Percentiles rank a stretch among this genome's conserved stretches.
phyloP scores from a whole-genome alignment of 2,797 vertebrate species.

The Lithobates pipiens region DNA sequence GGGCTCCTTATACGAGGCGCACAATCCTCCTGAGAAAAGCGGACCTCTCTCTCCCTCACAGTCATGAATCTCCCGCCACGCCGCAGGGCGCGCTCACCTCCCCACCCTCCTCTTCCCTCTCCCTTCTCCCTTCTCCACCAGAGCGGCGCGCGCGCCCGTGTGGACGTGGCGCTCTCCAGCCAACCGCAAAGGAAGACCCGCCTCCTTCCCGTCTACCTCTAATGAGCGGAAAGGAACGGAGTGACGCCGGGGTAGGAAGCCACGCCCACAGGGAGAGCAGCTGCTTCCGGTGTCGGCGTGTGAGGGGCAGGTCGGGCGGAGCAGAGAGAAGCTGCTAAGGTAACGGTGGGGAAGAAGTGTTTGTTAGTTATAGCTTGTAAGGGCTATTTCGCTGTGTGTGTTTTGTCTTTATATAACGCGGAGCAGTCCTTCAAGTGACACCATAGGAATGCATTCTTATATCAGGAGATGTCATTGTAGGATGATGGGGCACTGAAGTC shows the following conservation, averaged over 20 bases:
- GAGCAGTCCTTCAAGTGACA: too few relatives aligned
- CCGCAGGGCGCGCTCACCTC: not conserved
- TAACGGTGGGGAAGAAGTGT: constrained; percentile 29
- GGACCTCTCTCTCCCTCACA: too few relatives aligned
- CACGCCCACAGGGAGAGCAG: constrained; percentile 20
- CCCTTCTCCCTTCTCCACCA: not conserved
- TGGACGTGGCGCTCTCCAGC: constrained; percentile 56
- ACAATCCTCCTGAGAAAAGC: too few relatives aligned
- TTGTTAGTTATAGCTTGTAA: too few relatives aligned
- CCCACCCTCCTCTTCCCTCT: too few relatives aligned
- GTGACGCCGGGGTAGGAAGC: constrained; percentile 25
- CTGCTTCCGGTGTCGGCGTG: constrained; percentile 61
- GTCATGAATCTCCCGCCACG: constrained; percentile 11
- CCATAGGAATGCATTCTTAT: too few relatives aligned
- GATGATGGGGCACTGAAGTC: too few relatives aligned
- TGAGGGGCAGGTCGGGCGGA: constrained; percentile 49
- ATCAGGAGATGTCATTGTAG: too few relatives aligned
- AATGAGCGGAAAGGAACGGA: not conserved
- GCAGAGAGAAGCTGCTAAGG: not conserved
- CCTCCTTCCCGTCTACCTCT: not conserved
- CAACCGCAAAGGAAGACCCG: constrained; percentile 6
- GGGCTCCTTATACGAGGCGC: too few relatives aligned
- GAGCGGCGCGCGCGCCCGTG: constrained; percentile 37
- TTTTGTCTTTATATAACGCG: too few relatives aligned
- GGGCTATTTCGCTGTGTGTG: too few relatives aligned